phyloP scores from a whole-genome alignment of 2,113 vertebrate genomes.

The Ranitomeya variabilis region DNA sequence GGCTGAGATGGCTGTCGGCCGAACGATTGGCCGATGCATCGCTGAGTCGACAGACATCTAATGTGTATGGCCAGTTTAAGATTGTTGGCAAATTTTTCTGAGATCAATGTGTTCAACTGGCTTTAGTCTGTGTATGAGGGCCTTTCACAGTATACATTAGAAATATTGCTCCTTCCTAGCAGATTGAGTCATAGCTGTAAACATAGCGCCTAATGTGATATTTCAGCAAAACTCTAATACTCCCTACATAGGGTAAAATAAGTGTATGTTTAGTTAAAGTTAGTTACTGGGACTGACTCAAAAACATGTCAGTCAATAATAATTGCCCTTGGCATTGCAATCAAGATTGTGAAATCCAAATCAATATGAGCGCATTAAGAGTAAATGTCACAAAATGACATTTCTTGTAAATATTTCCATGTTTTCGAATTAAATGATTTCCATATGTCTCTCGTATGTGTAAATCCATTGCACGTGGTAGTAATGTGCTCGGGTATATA shows the following conservation, averaged over 20 bases:
- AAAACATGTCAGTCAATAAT: background rate
- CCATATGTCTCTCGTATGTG: conserved; percentile 21
- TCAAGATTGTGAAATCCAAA: background rate
- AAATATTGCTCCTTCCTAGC: too few species aligned
- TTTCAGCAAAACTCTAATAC: background rate
- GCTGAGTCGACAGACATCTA: too few species aligned
- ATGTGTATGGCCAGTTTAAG: too few species aligned
- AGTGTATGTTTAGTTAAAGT: background rate
- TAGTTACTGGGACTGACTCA: background rate
- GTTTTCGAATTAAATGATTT: conserved; percentile 20
- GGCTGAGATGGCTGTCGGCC: too few species aligned
- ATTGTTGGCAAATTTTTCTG: too few species aligned
- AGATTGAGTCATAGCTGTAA: background rate
- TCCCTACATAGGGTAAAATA: background rate
- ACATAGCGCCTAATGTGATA: background rate
- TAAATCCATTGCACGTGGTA: conserved; percentile 23
- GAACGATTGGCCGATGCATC: too few species aligned
- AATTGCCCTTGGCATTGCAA: background rate
- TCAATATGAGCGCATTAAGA: background rate
- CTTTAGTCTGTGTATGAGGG: too few species aligned
- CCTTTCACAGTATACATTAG: too few species aligned
- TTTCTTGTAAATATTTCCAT: conserved; percentile 39
- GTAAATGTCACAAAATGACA: conserved; percentile 1
- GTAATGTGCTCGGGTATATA: conserved; percentile 7
- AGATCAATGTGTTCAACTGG: too few species aligned